phyloP scores from a whole-genome alignment of 1,140 invertebrate species.

The Limonius californicus region DNA sequence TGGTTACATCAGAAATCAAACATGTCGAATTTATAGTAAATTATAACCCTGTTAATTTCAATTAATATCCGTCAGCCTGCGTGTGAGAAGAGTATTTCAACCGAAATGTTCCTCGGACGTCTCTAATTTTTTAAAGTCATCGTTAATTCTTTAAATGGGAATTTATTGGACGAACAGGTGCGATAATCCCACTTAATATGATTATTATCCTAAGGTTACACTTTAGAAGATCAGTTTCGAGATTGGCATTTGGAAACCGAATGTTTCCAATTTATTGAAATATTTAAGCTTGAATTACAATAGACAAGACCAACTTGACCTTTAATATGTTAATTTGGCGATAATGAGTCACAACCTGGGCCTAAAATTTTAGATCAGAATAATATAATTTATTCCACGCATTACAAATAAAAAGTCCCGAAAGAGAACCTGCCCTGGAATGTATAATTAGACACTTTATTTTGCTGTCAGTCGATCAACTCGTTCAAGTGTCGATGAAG shows the following conservation, averaged over 20 bases:
- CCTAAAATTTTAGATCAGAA: no score
- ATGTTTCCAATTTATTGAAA: not conserved
- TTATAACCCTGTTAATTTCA: constrained; percentile 1
- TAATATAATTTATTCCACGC: no score
- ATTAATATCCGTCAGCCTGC: not conserved
- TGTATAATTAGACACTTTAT: no score
- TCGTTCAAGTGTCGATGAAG: no score
- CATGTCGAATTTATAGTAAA: not conserved
- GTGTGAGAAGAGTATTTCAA: not conserved
- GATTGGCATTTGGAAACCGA: not conserved
- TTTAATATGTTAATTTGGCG: no score
- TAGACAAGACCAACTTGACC: no score
- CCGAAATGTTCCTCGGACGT: not conserved
- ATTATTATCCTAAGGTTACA: not conserved
- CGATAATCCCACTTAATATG: not conserved
- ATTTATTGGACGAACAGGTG: not conserved
- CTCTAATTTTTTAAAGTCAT: not conserved
- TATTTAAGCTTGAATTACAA: not conserved
- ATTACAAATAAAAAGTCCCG: no score
- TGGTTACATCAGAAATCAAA: not conserved
- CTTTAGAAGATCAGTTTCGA: no score
- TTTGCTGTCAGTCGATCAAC: no score
- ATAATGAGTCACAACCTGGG: no score
- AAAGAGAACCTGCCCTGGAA: no score
- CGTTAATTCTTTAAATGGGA: not conserved